These are phyloP conservation scores for Spodoptera litura DNA, from an alignment of 1,140 invertebrate species.

Conservation along the genomic window DNA sequence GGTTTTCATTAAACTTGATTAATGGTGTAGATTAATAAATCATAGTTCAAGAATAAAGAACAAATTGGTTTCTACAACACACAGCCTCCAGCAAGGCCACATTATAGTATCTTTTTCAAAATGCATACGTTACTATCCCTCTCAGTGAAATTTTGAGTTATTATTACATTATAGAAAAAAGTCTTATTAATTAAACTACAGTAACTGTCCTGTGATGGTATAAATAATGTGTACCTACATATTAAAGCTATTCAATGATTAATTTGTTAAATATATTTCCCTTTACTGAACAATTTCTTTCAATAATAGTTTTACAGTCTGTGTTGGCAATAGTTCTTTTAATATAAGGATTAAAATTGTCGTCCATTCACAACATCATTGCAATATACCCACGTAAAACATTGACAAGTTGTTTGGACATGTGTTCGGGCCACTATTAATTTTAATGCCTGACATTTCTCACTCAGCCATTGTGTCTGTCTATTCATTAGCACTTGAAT, in stretches of 20 bases:
- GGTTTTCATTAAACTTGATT: slow-evolving; percentile 61
- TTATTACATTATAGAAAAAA: too few species aligned
- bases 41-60: slow-evolving; percentile 41
- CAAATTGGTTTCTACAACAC: slow-evolving; percentile 9
- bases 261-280: too few species aligned
- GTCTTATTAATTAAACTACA: too few species aligned
- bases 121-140: too few species aligned
- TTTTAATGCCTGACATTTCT: slow-evolving; percentile 46
- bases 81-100: slow-evolving; percentile 27
- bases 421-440: slow-evolving; percentile 29
- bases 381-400: not conserved
- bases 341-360: not conserved
- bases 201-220: too few species aligned
- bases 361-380: slow-evolving; percentile 19
- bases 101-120: too few species aligned
- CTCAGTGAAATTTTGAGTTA: not conserved
- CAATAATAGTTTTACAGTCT: too few species aligned
- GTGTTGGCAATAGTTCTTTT: too few species aligned
- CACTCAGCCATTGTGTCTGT: slow-evolving; percentile 45
- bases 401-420: slow-evolving; percentile 32
- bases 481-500: slow-evolving; percentile 51
- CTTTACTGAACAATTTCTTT: too few species aligned
- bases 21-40: slow-evolving; percentile 49
- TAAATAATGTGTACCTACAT: too few species aligned
- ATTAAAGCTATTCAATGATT: too few species aligned